A percentile compares a stretch with the other conserved stretches of the same genome.
Evolutionary conservation across 2,113 vertebrate species (phyloP).

Genomic region (Phalacrocorax carbo): DNA sequence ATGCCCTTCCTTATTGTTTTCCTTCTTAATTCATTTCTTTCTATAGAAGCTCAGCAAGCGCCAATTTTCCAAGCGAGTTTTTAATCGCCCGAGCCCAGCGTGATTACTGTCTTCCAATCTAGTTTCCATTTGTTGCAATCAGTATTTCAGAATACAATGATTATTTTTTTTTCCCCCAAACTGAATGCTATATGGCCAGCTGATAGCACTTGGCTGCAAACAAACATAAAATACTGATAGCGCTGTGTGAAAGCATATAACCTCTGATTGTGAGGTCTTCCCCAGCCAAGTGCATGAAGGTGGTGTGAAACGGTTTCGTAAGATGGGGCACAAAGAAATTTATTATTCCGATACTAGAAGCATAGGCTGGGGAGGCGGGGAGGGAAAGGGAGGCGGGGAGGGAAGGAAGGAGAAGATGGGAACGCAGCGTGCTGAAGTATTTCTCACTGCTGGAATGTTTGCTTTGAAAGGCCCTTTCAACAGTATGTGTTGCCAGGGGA

Average conservation of each 20-base stretch:
- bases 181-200: not conserved
- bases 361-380: not conserved
- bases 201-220: not conserved
- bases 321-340: not conserved
- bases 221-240: not conserved
- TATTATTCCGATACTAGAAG: not conserved
- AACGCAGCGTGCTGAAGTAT: not conserved
- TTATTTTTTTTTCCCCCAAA: not conserved
- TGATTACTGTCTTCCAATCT: constrained; percentile 24
- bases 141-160: not conserved
- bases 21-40: constrained; percentile 51
- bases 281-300: not conserved
- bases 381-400: not conserved
- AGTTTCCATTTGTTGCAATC: constrained; percentile 52
- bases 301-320: not conserved
- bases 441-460: not conserved
- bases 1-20: constrained; percentile 37
- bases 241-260: not conserved
- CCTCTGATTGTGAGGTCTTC: not conserved
- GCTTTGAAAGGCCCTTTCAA: constrained; percentile 37
- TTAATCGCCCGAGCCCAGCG: constrained; percentile 19
- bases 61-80: constrained; percentile 52
- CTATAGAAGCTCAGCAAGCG: constrained; percentile 17
- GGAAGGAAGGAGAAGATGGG: not conserved
- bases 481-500: constrained; percentile 40